Evolutionary conservation across 2,113 vertebrate species (phyloP).

Genomic region (Dolichallabes microphthalmus): DNA sequence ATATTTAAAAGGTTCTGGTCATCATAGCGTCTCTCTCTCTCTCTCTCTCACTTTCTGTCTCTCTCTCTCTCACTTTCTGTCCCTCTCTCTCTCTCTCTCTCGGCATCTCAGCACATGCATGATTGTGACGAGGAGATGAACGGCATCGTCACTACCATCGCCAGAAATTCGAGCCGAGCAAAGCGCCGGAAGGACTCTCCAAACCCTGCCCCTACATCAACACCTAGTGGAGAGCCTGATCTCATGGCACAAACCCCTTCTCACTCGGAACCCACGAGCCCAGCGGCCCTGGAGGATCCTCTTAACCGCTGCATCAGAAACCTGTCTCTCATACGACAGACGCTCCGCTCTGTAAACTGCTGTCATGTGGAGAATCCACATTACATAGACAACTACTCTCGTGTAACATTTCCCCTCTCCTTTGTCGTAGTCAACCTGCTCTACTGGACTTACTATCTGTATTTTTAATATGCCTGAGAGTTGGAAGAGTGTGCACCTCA

Average conservation of each 20-base stretch:
- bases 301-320: slow-evolving; percentile 63
- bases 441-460: slow-evolving; percentile 91
- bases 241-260: slow-evolving; percentile 55
- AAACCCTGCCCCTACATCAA: slow-evolving; percentile 42
- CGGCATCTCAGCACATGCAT: slow-evolving; percentile 65
- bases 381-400: slow-evolving; percentile 90
- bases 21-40: neutral
- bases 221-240: neutral
- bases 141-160: slow-evolving; percentile 76
- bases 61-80: neutral
- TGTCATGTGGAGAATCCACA: slow-evolving; percentile 87
- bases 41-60: neutral
- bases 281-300: slow-evolving; percentile 46
- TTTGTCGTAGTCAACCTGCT: slow-evolving; percentile 86
- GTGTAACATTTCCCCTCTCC: slow-evolving; percentile 82
- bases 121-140: slow-evolving; percentile 79
- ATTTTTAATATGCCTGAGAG: slow-evolving; percentile 71
- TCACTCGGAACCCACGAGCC: slow-evolving; percentile 56
- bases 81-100: slow-evolving; percentile 45
- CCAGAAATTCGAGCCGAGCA: slow-evolving; percentile 62
- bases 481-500: neutral
- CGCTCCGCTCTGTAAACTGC: slow-evolving; percentile 73
- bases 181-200: slow-evolving; percentile 34
- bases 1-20: neutral
- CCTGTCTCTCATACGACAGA: slow-evolving; percentile 71